phyloP scores from a whole-genome alignment of 2,797 vertebrate species.

The Lerista edwardsae region DNA sequence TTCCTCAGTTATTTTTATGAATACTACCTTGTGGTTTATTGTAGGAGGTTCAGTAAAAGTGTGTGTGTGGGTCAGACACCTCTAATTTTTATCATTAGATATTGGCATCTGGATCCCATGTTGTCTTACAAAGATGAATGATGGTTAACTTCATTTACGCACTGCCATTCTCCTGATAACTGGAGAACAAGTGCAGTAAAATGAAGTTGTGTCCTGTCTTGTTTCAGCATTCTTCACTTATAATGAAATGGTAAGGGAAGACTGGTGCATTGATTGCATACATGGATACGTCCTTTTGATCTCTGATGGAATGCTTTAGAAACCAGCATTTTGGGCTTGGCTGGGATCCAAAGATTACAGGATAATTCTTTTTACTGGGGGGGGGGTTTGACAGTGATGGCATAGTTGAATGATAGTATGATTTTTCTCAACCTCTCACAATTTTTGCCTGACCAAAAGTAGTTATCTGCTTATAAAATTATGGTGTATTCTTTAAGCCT shows the following conservation, averaged over 20 bases:
- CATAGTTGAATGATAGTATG: neutral
- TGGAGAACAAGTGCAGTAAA: neutral
- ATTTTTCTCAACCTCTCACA: neutral
- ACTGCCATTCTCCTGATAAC: neutral
- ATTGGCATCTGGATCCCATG: neutral
- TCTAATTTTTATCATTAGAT: neutral
- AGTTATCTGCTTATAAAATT: neutral
- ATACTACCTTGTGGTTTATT: neutral
- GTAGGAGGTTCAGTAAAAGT: neutral
- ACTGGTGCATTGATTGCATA: too few species aligned
- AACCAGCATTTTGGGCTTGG: too few species aligned
- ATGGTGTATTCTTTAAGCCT: slow-evolving; percentile 29
- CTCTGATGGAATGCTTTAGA: too few species aligned
- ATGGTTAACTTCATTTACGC: too few species aligned
- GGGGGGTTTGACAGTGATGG: neutral
- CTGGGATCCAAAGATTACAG: too few species aligned
- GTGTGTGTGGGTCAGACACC: neutral
- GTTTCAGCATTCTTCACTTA: neutral
- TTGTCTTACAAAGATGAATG: neutral
- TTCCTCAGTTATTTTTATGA: slow-evolving; percentile 3
- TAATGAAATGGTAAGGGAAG: neutral
- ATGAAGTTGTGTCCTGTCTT: neutral
- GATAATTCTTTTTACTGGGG: too few species aligned
- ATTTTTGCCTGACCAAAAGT: neutral
- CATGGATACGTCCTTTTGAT: too few species aligned